Evolutionary conservation across 2,797 vertebrate species (phyloP), one percentile per base, ranked within the genome.

Genomic region (Microtus agrestis): DNA sequence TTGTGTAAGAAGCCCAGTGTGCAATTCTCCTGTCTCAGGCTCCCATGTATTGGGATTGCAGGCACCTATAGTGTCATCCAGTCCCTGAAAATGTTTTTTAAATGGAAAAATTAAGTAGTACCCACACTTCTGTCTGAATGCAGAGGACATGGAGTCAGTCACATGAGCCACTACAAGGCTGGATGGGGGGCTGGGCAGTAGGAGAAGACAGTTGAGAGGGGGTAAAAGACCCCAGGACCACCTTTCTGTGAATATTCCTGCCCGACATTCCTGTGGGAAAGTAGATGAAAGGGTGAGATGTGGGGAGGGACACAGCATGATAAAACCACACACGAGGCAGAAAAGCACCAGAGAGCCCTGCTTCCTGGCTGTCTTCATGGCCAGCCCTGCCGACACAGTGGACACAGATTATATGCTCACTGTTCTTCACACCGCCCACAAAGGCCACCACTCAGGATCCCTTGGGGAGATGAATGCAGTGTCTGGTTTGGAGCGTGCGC

Each of bases 371-470:
- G 27, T 8, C 10, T 25, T 27, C 59, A 54, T 15, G 9, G n/a
- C 17, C 1, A 40, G 61, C 8, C 1, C 46, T 2, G 37, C 2
- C 23, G 43, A 43, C 23, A 4, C 12, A 0, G 69, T 5, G 17
- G 31, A 34, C 31, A 34, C 76, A 1, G 14, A n/a, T 46, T 31
- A 2, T 0, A 0, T 7, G 5, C 7, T 5, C 51, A 0, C 17
- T 0, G 23, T 73, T 88, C 87, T 92, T 61, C 21, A 0, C 0
- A 7, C 87, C 94, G 96, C 95, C 88, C 91, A 73, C 89, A 23
- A 92, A 89, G 59, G 0, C 0, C 0, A 0, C 7, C 48, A 8
- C 81, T 94, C 59, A 0, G 1, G 31, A n/a, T 82, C 91, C 78
- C n/a, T 61, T 29, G 88, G 3, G 56, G 76, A 87, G 92, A 27